Evolutionary conservation across 2,113 vertebrate species (phyloP), one percentile per base, ranked within the genome.

Genomic region (Lepus europaeus): DNA sequence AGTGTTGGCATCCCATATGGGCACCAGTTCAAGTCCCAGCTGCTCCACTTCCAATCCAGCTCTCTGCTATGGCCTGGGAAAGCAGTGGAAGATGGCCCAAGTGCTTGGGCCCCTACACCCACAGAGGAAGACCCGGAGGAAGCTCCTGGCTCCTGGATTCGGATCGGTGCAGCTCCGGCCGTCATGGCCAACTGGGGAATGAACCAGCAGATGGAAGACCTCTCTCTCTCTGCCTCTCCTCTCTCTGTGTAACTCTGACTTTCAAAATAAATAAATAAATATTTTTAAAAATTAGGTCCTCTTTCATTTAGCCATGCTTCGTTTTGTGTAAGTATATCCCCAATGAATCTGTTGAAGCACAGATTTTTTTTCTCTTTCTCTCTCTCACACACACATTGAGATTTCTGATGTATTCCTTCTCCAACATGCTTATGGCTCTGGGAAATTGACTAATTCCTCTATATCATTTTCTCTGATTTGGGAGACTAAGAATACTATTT

Each of bases 361-460:
- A 86, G 39, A 80, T 86, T 33, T 2, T 69, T 69, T 59, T 14
- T 59, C 14, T 70, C 3, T 61, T 2, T 51, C 31, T n/a, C 9
- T 56, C 36, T 66, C 19, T 20, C 9, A 80, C 31, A 84, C 45
- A n/a, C 12, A 77, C 0, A 61, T 3, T 31, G 16, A 14, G 70
- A 96, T 64, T 89, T 91, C 53, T n/a, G 56, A 95, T 56, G 90
- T 49, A 93, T 83, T 83, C 74, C 45, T 79, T 87, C n/a, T 78
- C 87, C 61, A 87, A 90, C 56, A 92, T 82, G n/a, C 36, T 29
- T 87, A 81, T 64, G 20, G 16, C n/a, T 78, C 73, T 91, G 19
- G 70, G n/a, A 89, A 91, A 95, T 78, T 74, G 29, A 80, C 64
- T 70, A n/a, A 92, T 85, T 49, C 83, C 84, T 91, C 29, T 20